Percentiles rank a stretch among this genome's conserved stretches.
Evolutionary conservation across 2,113 vertebrate genomes (phyloP).

Genomic region (Serilophus lunatus): DNA sequence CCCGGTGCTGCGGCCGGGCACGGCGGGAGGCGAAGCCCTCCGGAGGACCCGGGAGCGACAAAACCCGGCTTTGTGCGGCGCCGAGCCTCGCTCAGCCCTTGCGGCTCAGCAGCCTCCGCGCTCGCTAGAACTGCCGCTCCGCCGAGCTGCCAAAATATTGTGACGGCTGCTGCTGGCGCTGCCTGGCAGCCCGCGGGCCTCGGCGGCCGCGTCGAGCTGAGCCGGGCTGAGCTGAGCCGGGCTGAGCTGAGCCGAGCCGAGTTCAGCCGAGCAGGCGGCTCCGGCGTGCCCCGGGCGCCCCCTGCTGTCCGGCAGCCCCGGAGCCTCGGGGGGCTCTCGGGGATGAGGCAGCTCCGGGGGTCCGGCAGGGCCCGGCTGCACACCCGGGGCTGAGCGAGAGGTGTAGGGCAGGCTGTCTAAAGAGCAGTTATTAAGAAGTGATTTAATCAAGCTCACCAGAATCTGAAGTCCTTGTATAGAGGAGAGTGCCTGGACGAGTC

Average conservation of each 20-base stretch:
- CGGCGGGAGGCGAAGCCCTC: background rate
- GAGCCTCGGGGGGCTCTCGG: too few species aligned
- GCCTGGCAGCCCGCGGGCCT: slow-evolving; percentile 71
- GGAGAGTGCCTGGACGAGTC: too few species aligned
- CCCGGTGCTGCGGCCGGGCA: background rate
- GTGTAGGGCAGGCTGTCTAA: background rate
- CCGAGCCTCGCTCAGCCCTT: background rate
- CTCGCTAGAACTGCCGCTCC: slow-evolving; percentile 63
- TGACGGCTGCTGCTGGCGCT: slow-evolving; percentile 65
- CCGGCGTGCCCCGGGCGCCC: slow-evolving; percentile 91
- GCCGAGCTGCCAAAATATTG: slow-evolving; percentile 73
- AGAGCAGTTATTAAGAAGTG: background rate
- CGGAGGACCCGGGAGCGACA: background rate
- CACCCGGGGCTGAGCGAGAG: background rate
- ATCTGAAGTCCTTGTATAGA: background rate
- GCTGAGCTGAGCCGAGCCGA: background rate
- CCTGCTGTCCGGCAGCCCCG: slow-evolving; percentile 75
- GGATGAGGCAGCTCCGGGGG: too few species aligned
- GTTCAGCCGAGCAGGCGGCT: slow-evolving; percentile 45
- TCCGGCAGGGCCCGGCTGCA: fast-evolving
- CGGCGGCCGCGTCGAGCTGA: too few species aligned
- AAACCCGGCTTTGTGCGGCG: background rate
- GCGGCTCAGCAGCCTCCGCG: slow-evolving; percentile 50
- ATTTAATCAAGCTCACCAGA: background rate
- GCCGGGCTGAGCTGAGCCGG: too few species aligned